Evolutionary conservation across 2,797 vertebrate genomes (phyloP).

Genomic region (Lithobates pipiens): DNA sequence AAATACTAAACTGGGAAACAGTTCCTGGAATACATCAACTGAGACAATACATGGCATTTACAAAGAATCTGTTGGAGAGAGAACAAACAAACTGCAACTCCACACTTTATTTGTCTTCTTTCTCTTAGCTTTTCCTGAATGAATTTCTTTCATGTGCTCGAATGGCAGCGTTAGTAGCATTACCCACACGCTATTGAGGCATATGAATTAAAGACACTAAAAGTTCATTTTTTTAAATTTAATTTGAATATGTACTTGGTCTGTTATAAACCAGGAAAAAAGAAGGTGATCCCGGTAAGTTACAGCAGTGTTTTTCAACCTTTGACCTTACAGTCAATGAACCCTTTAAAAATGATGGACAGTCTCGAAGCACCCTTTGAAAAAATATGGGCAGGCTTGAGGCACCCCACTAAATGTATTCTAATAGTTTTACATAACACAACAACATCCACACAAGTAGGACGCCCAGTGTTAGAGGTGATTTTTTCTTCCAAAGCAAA

Average conservation of each 20-base stretch:
- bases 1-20: background rate
- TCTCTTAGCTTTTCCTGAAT: conserved; percentile 1
- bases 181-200: background rate
- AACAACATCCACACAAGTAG: too few species aligned
- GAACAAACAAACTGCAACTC: conserved; percentile 1
- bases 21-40: conserved; percentile 1
- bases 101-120: background rate
- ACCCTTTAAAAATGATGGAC: too few species aligned
- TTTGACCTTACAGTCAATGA: too few species aligned
- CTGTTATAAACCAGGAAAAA: too few species aligned
- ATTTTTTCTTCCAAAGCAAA: too few species aligned
- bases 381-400: too few species aligned
- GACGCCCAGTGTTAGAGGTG: too few species aligned
- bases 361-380: too few species aligned
- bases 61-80: background rate
- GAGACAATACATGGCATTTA: conserved; percentile 1
- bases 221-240: background rate
- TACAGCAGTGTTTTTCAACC: too few species aligned
- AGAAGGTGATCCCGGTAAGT: too few species aligned
- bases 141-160: background rate
- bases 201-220: background rate
- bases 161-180: background rate
- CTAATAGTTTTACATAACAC: too few species aligned
- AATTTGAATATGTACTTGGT: background rate
- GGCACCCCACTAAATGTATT: too few species aligned